Base-by-base conservation (phyloP, 2,797 vertebrate genomes). In the Pyrocephalus nanus region DNA sequence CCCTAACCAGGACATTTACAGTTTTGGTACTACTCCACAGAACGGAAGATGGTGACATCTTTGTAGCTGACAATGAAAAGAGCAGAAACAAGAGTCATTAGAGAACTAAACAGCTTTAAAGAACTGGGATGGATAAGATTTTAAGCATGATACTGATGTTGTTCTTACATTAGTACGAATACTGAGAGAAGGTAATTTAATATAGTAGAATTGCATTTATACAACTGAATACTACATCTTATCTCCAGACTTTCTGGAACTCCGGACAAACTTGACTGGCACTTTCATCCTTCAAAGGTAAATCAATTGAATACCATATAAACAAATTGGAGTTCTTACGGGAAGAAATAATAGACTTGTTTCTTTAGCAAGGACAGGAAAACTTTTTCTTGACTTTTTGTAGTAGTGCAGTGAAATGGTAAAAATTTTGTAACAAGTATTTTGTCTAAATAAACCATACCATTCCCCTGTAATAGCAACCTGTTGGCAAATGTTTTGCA, bases 231-330 rank as follows among this genome's bases (percentile, higher is more conserved):
- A 36, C 43, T 58, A 5, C 27, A 30, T 94, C 92, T 96, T 93
- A 89, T 94, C 92, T 96, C 87, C 65, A 95, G 95, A 92, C 89
- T 94, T 92, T 91, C 89, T 92, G 91, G 84, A 91, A 86, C 81
- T 94, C 65, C 9, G 11, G 51, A 58, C 61, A 80, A 91, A 83
- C 58, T 30, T 25, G 16, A 74, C 69, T 67, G 47, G 40, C 3
- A 3, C 54, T 81, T 92, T 89, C 75, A 89, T 88, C 78, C 30
- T 83, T 96, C 71, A 93, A 87, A 92, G 34, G n/a, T 77, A 77
- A 90, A 67, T 88, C 55, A 92, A 96, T 92, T 87, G 50, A 93
- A 87, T 91, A 40, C 5, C 20, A 29, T 17, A 77, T 54, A 83
- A 85, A 87, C 43, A 72, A 82, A 55, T 67, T 61, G 8, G n/a